Conservation (phyloP, 2,888 invertebrate genomes). For the Atrina japonica region DNA sequence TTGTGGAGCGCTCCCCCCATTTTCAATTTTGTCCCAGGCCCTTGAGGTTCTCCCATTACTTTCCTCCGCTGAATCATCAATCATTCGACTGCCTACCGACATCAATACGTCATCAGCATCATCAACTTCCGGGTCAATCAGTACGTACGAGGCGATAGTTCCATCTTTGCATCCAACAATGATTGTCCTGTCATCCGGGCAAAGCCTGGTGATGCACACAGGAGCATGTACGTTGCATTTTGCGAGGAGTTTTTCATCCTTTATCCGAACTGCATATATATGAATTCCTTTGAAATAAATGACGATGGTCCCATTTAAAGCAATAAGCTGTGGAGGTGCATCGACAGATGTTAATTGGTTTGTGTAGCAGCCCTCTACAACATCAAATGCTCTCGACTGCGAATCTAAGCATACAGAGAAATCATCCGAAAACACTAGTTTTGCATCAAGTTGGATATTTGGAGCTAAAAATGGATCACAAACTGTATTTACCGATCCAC, state of each 20-base stretch:
- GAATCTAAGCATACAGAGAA: slow-evolving; percentile 74
- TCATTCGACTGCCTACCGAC: slow-evolving; percentile 51
- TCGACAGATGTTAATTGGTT: slow-evolving; percentile 56
- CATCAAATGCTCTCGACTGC: slow-evolving; percentile 71
- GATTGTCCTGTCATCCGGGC: slow-evolving; percentile 75
- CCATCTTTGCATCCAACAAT: slow-evolving; percentile 78
- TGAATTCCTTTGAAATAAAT: slow-evolving; percentile 63
- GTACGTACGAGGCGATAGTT: slow-evolving; percentile 72
- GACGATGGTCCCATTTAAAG: slow-evolving; percentile 67
- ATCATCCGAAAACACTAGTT: slow-evolving; percentile 69
- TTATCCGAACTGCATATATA: slow-evolving; percentile 63
- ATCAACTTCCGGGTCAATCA: slow-evolving; percentile 68
- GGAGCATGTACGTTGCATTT: slow-evolving; percentile 72
- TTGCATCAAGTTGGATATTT: slow-evolving; percentile 46
- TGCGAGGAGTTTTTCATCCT: slow-evolving; percentile 67
- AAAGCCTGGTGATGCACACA: slow-evolving; percentile 67
- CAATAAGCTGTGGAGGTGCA: slow-evolving; percentile 62
- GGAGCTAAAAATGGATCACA: slow-evolving; percentile 73
- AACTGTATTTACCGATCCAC: slow-evolving; percentile 69
- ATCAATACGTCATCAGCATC: slow-evolving; percentile 48
- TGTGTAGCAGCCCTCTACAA: slow-evolving; percentile 59
- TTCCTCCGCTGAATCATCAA: slow-evolving; percentile 28
- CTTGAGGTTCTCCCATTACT: slow-evolving; percentile 49
- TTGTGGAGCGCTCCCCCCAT: slow-evolving; percentile 56
- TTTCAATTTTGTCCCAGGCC: slow-evolving; percentile 74